Evolutionary conservation across 2,797 vertebrate genomes (phyloP).

Genomic region (Orientallactaga sibirica): DNA sequence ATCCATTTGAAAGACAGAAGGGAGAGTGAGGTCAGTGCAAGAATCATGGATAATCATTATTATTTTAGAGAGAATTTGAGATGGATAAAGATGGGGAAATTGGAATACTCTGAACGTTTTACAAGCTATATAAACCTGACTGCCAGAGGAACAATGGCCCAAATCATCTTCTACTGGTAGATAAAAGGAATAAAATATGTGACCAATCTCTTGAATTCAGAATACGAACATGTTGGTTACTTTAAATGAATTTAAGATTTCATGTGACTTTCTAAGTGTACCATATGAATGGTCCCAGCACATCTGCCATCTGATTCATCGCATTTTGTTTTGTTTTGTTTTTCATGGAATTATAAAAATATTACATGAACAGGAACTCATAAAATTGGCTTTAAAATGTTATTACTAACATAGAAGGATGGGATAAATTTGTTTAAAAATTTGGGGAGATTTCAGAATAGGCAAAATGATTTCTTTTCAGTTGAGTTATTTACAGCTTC

Average conservation of each 20-base stretch:
- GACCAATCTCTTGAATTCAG: not conserved
- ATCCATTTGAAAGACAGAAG: too few relatives aligned
- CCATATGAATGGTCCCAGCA: not conserved
- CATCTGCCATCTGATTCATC: too few relatives aligned
- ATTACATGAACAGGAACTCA: not conserved
- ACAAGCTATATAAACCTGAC: not conserved
- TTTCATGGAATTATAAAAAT: not conserved
- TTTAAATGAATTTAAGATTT: not conserved
- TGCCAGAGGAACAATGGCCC: not conserved
- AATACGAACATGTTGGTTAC: not conserved
- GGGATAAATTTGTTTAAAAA: not conserved
- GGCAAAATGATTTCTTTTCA: not conserved
- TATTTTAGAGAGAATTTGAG: too few relatives aligned
- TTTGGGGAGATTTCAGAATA: not conserved
- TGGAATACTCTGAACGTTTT: too few relatives aligned
- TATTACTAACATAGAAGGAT: not conserved
- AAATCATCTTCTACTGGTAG: not conserved
- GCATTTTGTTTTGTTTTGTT: not conserved
- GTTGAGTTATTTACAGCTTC: not conserved
- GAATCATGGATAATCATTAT: too few relatives aligned
- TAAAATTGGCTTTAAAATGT: not conserved
- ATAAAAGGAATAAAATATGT: not conserved
- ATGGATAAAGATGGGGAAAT: accelerated
- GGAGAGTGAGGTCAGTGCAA: too few relatives aligned
- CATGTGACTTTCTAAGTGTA: not conserved